Evolutionary conservation across 2,113 vertebrate species (phyloP).

Genomic region (Colossoma macropomum): DNA sequence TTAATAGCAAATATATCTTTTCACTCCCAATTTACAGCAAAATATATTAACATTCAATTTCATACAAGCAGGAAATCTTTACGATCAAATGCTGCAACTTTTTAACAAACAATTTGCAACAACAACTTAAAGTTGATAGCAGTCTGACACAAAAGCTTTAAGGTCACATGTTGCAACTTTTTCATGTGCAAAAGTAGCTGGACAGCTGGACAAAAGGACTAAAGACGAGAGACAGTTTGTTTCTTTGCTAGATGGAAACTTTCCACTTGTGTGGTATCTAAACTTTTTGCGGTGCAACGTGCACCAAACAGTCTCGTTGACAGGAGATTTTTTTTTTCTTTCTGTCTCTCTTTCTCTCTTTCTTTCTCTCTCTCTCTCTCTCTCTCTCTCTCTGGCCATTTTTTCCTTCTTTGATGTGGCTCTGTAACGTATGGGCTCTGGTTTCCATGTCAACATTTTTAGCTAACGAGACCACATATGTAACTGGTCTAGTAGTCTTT

Average conservation of each 20-base stretch:
- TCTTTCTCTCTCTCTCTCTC: neutral
- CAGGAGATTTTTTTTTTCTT: neutral
- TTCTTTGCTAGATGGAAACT: slow-evolving; percentile 44
- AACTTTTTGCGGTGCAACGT: slow-evolving; percentile 57
- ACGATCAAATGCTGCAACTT: neutral
- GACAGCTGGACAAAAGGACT: slow-evolving; percentile 9
- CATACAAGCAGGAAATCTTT: neutral
- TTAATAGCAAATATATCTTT: too few relatives aligned
- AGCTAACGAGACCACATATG: slow-evolving; percentile 53
- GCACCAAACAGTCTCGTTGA: slow-evolving; percentile 48
- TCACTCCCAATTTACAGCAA: too few relatives aligned
- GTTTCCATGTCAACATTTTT: slow-evolving; percentile 56
- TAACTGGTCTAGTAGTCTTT: slow-evolving; percentile 45
- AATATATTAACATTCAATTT: too few relatives aligned
- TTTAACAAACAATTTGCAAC: neutral
- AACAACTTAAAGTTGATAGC: too few relatives aligned
- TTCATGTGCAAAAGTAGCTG: neutral
- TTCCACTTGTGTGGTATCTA: slow-evolving; percentile 48
- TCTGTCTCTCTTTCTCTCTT: neutral
- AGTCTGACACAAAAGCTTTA: too few relatives aligned
- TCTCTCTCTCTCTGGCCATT: slow-evolving; percentile 46
- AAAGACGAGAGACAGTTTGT: slow-evolving; percentile 34
- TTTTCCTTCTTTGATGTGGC: slow-evolving; percentile 49
- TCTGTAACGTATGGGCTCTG: slow-evolving; percentile 55
- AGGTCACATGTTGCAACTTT: too few relatives aligned